Conservation (phyloP, 2,113 vertebrate genomes). For the Nicator chloris region DNA sequence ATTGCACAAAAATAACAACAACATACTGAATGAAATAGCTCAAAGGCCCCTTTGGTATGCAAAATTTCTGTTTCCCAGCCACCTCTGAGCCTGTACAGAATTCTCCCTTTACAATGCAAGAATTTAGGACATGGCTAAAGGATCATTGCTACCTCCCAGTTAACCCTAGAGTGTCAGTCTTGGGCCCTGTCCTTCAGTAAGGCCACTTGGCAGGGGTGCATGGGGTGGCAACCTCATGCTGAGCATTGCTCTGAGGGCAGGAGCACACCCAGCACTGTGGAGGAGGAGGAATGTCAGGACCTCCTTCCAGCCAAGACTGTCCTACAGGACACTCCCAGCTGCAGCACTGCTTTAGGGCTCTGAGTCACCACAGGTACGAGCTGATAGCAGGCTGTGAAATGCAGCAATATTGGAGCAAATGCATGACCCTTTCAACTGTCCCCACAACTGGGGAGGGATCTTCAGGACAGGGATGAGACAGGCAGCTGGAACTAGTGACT, state of each 20-base stretch:
- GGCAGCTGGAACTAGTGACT: not conserved
- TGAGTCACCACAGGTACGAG: slow-evolving; percentile 6
- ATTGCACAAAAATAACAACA: not conserved
- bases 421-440: not conserved
- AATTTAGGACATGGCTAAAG: not conserved
- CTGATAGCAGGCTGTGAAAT: slow-evolving; percentile 20
- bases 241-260: not conserved
- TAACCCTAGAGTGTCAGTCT: not conserved
- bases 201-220: not conserved
- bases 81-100: not conserved
- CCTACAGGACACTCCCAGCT: not conserved
- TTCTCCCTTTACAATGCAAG: not conserved
- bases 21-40: not conserved
- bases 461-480: not conserved
- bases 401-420: not conserved
- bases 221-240: not conserved
- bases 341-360: not conserved
- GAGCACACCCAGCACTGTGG: not conserved
- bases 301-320: not conserved
- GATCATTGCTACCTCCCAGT: not conserved
- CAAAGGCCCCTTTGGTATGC: not conserved
- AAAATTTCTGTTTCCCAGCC: not conserved
- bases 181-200: not conserved
- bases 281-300: not conserved
- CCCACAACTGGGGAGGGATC: not conserved